Evolutionary conservation across 2,888 invertebrate species (phyloP), one percentile per base, ranked within the genome.

Genomic region (Hirudinaria manillensis): DNA sequence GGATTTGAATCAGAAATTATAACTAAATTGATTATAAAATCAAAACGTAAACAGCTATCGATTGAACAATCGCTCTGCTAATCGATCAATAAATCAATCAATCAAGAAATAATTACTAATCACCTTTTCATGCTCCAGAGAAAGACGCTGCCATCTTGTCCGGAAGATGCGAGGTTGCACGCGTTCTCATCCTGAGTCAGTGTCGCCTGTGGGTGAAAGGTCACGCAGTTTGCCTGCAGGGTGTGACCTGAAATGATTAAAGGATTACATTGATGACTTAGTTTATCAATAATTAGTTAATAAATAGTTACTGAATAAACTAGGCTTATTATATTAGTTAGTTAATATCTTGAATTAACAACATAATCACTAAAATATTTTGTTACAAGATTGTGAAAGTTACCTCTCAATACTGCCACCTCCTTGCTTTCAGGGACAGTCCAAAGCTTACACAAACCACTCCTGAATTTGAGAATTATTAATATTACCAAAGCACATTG

Each of bases 361-460:
- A 61, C 24, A 61, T 27, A 61, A 27, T 61, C 2, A 61, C 10
- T 61, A 7, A 61, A 61, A 61, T 27, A 61, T 2, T 7, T 6
- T 3, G 16, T 45, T 1, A 45, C 16, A 10, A 45, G 45, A 45
- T 45, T 16, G 16, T 45, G 13, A 7, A 45, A 45, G 45, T 7
- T 61, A 83, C 86, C 85, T 81, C 83, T 81, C 10, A 86, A 78
- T 55, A 82, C 82, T 32, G 81, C 78, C 13, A 85, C 80, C 65
- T 81, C 88, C 72, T 89, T 87, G 85, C 97, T 96, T 77, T 92
- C 90, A 0, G 98, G 97, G 55, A 96, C 90, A 2, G 92, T 90
- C 98, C 88, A 88, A 36, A 99, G 88, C 85, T 95, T 95, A 82
- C 94, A 93, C 38, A 95, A 87, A 0, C 99, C 99, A 27, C 94